Percentiles rank a stretch among this genome's conserved stretches.
These are phyloP conservation scores for Myotis daubentonii DNA, from an alignment of 2,797 vertebrate genomes.

Conservation along the genomic window DNA sequence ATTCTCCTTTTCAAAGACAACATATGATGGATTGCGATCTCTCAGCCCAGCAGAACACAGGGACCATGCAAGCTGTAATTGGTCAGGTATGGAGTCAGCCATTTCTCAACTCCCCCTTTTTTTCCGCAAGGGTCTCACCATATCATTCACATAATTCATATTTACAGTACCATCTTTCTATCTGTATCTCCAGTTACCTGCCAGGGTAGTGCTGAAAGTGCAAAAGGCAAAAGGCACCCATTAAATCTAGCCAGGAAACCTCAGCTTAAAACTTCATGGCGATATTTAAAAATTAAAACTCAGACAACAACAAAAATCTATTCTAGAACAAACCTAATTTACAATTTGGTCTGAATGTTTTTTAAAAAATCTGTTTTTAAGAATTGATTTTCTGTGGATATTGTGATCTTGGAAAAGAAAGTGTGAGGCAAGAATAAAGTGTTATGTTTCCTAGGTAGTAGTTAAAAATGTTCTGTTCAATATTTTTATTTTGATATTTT, in stretches of 20 bases:
- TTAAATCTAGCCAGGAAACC: conserved; percentile 82
- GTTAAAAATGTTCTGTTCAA: conserved; percentile 71
- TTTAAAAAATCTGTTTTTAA: conserved; percentile 74
- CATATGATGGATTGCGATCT: conserved; percentile 91
- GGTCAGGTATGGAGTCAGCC: conserved; percentile 92
- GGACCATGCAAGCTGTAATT: conserved; percentile 92
- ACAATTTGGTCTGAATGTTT: conserved; percentile 75
- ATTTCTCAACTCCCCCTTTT: conserved; percentile 90
- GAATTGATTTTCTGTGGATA: conserved; percentile 71
- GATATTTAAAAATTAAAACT: conserved; percentile 73
- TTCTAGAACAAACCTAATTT: conserved; percentile 51
- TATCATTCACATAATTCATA: conserved; percentile 91
- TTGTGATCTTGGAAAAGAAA: conserved; percentile 77
- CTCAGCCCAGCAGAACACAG: conserved; percentile 90
- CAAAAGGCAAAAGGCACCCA: conserved; percentile 82
- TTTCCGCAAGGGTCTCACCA: conserved; percentile 87
- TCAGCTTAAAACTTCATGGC: conserved; percentile 82
- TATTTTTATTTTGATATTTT: conserved; percentile 78
- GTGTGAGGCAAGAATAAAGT: conserved; percentile 80
- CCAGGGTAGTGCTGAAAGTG: conserved; percentile 82
- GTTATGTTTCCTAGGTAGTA: conserved; percentile 76
- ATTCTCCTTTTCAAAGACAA: conserved; percentile 91
- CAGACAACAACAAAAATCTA: conserved; percentile 29
- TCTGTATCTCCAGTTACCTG: conserved; percentile 86
- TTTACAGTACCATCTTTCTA: conserved; percentile 89